Evolutionary conservation across 2,113 vertebrate genomes (phyloP), one percentile per base, ranked within the genome.

Genomic region (Ursus arctos): DNA sequence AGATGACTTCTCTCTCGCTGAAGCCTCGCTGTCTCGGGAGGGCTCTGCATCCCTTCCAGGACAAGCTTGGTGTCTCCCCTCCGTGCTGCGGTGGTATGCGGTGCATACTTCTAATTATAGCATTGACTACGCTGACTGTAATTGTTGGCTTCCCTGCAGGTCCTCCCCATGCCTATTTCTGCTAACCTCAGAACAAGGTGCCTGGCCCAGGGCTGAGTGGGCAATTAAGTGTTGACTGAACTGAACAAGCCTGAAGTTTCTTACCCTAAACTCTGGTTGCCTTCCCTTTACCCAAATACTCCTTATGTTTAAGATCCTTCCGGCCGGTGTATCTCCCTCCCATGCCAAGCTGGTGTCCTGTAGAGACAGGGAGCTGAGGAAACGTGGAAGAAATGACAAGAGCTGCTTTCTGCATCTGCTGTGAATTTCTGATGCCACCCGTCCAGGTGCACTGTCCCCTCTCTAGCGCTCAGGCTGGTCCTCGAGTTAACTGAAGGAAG

Each of bases 401-500:
- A 72, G 22, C 36, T 31, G 21, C 6, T 69, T 74, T 67, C 63
- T 79, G 26, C 9, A 43, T 49, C 36, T 49, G 76, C 26, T 11
- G 15, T 69, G 40, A 89, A 67, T 85, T 63, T 53, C 67, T 74
- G 24, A 21, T 18, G 31, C n/a, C 53, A 76, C 26, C 51, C 4
- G 36, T 10, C 21, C 43, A 80, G 80, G 3, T 13, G 14, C 3
- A 49, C 28, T 65, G 12, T 31, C 65, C 49, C 11, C 22, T 86
- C 72, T 82, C n/a, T 13, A 40, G 53, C 7, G 55, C 40, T 94
- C 61, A 47, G 9, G 36, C 55, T 57, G 31, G 18, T 69, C 26
- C 47, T 69, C 71, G 12, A 79, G n/a, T 22, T 83, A 93, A 77
- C 26, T 26, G 51, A 81, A 95, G 65, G 74, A 91, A 92, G 94